A percentile compares a stretch with the other conserved stretches of the same genome.
phyloP scores from a whole-genome alignment of 2,113 vertebrate genomes.

The Grammomys dolichurus region DNA sequence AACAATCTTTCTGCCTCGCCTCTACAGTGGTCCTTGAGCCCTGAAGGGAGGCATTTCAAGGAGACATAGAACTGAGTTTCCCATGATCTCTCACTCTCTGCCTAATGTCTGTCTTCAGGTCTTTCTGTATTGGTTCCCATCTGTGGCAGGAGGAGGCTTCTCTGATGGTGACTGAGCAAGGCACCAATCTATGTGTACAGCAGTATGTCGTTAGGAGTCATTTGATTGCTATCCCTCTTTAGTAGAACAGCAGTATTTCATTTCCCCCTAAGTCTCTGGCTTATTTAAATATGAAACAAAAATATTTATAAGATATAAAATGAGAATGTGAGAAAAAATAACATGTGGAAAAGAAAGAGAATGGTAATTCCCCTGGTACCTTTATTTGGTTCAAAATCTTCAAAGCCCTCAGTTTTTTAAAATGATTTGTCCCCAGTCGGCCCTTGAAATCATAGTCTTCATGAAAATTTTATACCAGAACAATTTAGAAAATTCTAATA shows the following conservation, averaged over 20 bases:
- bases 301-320: not conserved
- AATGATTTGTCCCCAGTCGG: not conserved
- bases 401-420: not conserved
- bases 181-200: not conserved
- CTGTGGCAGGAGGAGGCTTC: not conserved
- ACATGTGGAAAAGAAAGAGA: not conserved
- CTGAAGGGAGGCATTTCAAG: not conserved
- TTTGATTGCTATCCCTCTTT: not conserved
- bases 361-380: not conserved
- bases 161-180: not conserved
- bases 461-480: constrained; percentile 28
- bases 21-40: not conserved
- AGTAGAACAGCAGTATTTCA: not conserved
- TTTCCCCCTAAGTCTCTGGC: not conserved
- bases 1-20: not conserved
- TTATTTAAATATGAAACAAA: not conserved
- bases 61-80: not conserved
- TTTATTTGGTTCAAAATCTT: not conserved
- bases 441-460: not conserved
- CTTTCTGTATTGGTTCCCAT: not conserved
- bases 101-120: not conserved
- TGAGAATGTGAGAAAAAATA: not conserved
- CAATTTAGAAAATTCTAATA: not conserved
- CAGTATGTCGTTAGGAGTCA: not conserved
- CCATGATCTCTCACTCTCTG: not conserved